phyloP scores from a whole-genome alignment of 1,140 invertebrate species.

The Pogonomyrmex barbatus region DNA sequence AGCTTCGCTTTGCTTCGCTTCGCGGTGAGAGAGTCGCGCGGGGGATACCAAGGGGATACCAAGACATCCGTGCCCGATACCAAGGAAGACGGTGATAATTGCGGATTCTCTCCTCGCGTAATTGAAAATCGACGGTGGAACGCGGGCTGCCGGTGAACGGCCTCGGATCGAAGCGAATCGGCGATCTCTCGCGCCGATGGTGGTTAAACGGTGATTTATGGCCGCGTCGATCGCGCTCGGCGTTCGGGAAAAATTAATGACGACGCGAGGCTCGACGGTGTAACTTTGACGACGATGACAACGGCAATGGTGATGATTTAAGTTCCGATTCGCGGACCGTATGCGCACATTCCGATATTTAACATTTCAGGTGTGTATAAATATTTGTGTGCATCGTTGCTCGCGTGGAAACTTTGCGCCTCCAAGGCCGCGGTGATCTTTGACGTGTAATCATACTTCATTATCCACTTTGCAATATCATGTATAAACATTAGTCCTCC shows the following conservation, averaged over 20 bases:
- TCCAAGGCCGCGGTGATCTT: conserved; percentile 52
- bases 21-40: neutral
- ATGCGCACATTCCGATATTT: conserved; percentile 32
- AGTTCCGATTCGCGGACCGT: neutral
- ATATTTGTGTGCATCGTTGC: conserved; percentile 27
- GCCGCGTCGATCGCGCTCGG: conserved; percentile 37
- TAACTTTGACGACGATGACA: conserved; percentile 17
- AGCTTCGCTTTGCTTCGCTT: neutral
- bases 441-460: conserved; percentile 59
- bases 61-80: neutral
- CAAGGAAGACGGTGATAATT: conserved; percentile 9
- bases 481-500: conserved; percentile 58
- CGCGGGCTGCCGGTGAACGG: neutral
- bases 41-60: no score
- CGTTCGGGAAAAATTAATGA: conserved; percentile 47
- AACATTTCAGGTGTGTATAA: conserved; percentile 52
- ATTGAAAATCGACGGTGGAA: conserved; percentile 41
- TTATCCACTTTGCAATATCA: conserved; percentile 61
- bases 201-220: conserved; percentile 67
- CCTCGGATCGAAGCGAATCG: conserved; percentile 29
- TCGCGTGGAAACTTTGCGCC: conserved; percentile 31
- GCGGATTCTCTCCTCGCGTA: conserved; percentile 8
- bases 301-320: conserved; percentile 36
- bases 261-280: conserved; percentile 7
- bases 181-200: neutral